Evolutionary conservation across 2,888 invertebrate species (phyloP).

Genomic region (Timema cristinae): DNA sequence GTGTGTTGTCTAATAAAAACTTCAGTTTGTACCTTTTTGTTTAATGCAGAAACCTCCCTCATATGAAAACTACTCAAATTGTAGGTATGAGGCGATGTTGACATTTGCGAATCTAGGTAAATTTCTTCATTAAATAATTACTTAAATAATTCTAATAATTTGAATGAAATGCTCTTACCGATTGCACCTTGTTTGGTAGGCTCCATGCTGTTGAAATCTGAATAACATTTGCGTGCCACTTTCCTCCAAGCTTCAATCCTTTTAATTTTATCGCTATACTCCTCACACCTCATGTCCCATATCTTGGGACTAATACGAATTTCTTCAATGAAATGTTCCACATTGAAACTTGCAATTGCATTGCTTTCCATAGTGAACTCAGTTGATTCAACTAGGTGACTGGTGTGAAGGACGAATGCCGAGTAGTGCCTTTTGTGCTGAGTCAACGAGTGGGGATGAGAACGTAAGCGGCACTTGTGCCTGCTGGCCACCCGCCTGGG

Average conservation of each 20-base stretch:
- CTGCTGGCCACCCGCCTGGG: slow-evolving; percentile 5
- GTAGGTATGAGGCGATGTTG: no score
- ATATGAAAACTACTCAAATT: not conserved
- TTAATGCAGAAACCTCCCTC: slow-evolving; percentile 5
- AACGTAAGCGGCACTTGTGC: not conserved
- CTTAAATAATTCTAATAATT: not conserved
- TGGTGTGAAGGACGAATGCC: no score
- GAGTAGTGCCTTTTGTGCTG: not conserved
- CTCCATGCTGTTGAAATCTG: slow-evolving; percentile 2
- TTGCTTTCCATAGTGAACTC: no score
- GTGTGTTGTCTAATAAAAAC: no score
- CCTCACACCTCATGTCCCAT: not conserved
- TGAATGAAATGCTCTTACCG: no score
- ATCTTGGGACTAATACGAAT: not conserved
- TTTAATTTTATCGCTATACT: slow-evolving; percentile 7
- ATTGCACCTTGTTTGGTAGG: slow-evolving; percentile 2
- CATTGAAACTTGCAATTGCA: no score
- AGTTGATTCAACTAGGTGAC: no score
- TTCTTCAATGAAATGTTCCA: no score
- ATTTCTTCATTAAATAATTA: not conserved
- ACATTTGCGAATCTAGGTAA: slow-evolving; percentile 5
- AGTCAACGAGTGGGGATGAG: not conserved
- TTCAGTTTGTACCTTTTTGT: not conserved
- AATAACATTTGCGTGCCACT: not conserved
- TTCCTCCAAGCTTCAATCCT: not conserved